Percentiles rank a stretch among this genome's conserved stretches.
Evolutionary conservation across 1,140 invertebrate species (phyloP).

Genomic region (Xylocopa sonorina): DNA sequence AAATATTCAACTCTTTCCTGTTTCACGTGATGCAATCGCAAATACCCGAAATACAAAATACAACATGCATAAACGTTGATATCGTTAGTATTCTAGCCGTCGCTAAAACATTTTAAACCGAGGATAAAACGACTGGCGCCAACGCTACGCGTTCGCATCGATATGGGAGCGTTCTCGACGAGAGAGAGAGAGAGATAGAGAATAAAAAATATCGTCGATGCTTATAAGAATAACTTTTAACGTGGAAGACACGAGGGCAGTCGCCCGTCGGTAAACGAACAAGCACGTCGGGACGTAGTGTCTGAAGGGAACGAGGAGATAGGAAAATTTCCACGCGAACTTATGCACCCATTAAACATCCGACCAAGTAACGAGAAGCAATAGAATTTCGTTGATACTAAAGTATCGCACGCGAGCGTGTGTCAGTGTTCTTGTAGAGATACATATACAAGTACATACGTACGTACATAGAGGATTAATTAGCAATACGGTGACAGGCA

Average conservation of each 20-base stretch:
- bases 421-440: too few relatives aligned
- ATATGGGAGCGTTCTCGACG: not conserved
- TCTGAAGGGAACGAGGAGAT: too few relatives aligned
- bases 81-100: not conserved
- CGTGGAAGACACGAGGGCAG: not conserved
- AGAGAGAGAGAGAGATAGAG: not conserved
- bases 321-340: slow-evolving; percentile 30
- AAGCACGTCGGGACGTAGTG: not conserved
- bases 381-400: not conserved
- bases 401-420: not conserved
- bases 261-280: not conserved
- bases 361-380: slow-evolving; percentile 18
- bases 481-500: slow-evolving; percentile 20
- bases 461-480: not conserved
- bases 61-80: too few relatives aligned
- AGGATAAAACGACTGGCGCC: too few relatives aligned
- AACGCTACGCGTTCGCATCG: not conserved
- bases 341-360: not conserved
- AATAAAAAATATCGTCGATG: not conserved
- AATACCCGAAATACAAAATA: too few relatives aligned
- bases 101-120: not conserved
- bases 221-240: not conserved
- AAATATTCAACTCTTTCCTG: not conserved
- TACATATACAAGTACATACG: not conserved
- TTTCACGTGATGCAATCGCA: too few relatives aligned